Conservation (phyloP, 2,888 invertebrate genomes). For the Bruchidius siliquastri region DNA sequence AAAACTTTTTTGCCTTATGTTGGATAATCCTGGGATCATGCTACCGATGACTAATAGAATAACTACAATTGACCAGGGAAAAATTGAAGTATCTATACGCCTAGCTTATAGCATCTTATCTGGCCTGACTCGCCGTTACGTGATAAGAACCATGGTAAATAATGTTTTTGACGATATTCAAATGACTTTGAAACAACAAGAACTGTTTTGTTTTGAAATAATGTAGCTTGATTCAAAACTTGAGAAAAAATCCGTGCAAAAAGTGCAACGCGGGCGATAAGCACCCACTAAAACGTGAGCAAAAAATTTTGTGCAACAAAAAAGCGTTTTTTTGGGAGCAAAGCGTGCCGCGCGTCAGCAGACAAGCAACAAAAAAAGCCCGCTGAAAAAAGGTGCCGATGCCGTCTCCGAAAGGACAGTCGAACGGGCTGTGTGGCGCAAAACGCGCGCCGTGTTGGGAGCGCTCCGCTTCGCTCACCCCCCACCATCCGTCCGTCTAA, state of each 20-base stretch:
- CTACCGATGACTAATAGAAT: no score
- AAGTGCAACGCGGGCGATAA: constrained; percentile 6
- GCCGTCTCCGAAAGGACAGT: not conserved
- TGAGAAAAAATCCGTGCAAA: not conserved
- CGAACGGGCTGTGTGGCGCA: not conserved
- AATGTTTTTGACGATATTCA: no score
- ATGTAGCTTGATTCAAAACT: no score
- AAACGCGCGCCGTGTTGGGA: not conserved
- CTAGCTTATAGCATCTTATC: no score
- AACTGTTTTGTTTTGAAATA: no score
- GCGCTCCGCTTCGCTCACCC: constrained; percentile 13
- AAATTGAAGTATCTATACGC: no score
- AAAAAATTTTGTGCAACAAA: constrained; percentile 12
- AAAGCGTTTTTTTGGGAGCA: constrained; percentile 21
- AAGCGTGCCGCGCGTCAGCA: constrained; percentile 19
- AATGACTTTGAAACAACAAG: no score
- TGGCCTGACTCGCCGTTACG: no score
- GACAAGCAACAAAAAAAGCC: constrained; percentile 15
- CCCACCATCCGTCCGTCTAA: constrained; percentile 20
- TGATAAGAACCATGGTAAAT: no score
- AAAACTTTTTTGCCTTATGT: no score
- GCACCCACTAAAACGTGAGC: not conserved
- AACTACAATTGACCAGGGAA: no score
- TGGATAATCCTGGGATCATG: no score
- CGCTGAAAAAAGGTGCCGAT: constrained; percentile 16